Evolutionary conservation across 2,888 invertebrate genomes (phyloP).

Genomic region (Myopa testacea): DNA sequence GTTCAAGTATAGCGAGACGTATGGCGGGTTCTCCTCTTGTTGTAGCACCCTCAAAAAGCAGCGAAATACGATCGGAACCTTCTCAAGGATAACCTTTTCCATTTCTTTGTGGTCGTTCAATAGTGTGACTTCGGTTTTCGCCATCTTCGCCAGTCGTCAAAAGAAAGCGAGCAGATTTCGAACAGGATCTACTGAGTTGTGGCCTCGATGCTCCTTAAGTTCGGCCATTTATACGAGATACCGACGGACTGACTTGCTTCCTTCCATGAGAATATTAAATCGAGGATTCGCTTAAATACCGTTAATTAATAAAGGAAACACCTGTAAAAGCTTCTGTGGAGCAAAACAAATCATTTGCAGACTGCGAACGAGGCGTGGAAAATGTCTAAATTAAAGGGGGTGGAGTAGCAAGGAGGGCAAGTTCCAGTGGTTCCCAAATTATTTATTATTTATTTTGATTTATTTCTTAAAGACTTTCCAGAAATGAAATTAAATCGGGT

Average conservation of each 20-base stretch:
- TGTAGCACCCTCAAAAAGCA: neutral
- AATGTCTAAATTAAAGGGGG: slow-evolving; percentile 1
- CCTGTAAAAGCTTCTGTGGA: slow-evolving; percentile 9
- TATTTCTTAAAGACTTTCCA: too few relatives aligned
- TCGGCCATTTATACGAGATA: neutral
- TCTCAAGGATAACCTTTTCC: neutral
- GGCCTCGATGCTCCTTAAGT: neutral
- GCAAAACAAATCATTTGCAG: neutral
- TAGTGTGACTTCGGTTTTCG: slow-evolving; percentile 24
- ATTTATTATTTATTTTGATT: too few relatives aligned
- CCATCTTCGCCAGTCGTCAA: slow-evolving; percentile 16
- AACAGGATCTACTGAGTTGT: neutral
- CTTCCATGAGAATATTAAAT: slow-evolving; percentile 9
- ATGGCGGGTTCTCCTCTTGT: slow-evolving; percentile 8
- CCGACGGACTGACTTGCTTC: neutral
- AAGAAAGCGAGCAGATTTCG: neutral
- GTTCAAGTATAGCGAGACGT: neutral
- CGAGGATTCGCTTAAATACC: slow-evolving; percentile 28
- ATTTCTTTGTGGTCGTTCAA: neutral
- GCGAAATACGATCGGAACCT: slow-evolving; percentile 5
- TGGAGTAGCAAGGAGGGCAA: too few relatives aligned
- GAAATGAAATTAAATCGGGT: too few relatives aligned
- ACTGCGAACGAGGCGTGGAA: neutral
- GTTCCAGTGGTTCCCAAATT: too few relatives aligned
- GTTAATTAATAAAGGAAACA: slow-evolving; percentile 24